phyloP scores from a whole-genome alignment of 2,113 vertebrate species.

The Pedionomus torquatus region DNA sequence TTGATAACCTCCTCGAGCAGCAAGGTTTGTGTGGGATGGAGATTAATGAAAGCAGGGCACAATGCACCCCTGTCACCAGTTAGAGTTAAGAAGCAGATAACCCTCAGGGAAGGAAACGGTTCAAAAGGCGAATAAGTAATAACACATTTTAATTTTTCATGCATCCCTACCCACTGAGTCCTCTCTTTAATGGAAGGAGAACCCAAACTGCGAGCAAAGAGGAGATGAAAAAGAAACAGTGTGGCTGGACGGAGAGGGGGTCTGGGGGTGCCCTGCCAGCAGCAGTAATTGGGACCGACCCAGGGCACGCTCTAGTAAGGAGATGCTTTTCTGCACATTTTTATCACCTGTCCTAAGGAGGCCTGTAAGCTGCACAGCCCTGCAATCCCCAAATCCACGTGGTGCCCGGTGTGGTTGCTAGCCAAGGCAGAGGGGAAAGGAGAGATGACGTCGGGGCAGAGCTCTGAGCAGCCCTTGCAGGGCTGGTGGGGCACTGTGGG shows the following conservation, averaged over 20 bases:
- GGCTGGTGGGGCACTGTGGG: background rate
- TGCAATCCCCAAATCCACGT: fast-evolving
- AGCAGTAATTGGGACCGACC: fast-evolving
- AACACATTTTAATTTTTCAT: slow-evolving; percentile 58
- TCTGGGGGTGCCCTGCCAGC: background rate
- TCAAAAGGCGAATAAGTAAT: slow-evolving; percentile 52
- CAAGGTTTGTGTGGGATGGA: slow-evolving; percentile 10
- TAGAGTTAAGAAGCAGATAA: slow-evolving; percentile 38
- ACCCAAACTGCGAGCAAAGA: background rate
- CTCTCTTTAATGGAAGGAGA: background rate
- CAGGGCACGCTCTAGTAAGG: background rate
- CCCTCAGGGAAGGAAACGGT: slow-evolving; percentile 14
- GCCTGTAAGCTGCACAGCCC: background rate
- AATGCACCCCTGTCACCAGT: slow-evolving; percentile 15
- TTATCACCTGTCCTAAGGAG: background rate
- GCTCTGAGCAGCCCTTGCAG: background rate
- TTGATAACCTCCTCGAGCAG: slow-evolving; percentile 40
- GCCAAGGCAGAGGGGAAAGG: background rate
- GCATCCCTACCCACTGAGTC: background rate
- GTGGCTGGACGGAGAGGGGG: background rate
- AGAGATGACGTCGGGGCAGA: fast-evolving
- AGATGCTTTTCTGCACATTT: background rate
- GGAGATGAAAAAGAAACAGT: background rate
- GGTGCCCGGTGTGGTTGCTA: background rate
- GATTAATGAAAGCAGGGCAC: slow-evolving; percentile 47